Conservation (phyloP, 2,888 invertebrate species). For the Rhaphigaster nebulosa region DNA sequence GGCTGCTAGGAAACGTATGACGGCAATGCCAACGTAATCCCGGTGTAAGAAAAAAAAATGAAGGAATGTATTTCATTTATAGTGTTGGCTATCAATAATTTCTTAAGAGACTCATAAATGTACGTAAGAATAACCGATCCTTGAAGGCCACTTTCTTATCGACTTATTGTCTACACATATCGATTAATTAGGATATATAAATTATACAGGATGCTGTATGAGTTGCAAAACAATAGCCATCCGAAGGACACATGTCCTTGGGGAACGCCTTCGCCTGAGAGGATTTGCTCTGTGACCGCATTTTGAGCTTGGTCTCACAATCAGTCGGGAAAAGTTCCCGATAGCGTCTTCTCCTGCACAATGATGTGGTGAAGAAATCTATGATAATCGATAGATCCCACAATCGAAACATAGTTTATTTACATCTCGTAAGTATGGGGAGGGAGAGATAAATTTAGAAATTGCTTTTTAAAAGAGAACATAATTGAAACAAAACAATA, state of each 20-base stretch:
- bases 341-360: not conserved
- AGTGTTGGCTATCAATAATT: not conserved
- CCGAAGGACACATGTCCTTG: not conserved
- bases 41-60: no score
- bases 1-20: no score
- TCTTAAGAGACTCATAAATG: not conserved
- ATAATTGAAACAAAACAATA: no score
- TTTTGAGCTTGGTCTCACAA: no score
- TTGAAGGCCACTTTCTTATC: not conserved
- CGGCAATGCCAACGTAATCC: no score
- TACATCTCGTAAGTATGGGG: no score
- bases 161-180: not conserved
- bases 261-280: not conserved
- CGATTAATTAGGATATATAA: not conserved
- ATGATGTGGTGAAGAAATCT: not conserved
- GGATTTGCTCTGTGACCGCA: not conserved
- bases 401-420: no score
- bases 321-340: not conserved
- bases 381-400: no score
- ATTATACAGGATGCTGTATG: not conserved
- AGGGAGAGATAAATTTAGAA: no score
- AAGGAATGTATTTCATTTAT: no score
- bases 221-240: slow-evolving; percentile 4
- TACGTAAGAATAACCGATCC: not conserved
- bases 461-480: no score